A percentile compares a stretch with the other conserved stretches of the same genome.
Evolutionary conservation across 2,797 vertebrate species (phyloP).

Genomic region (Sebastolobus altivelis): DNA sequence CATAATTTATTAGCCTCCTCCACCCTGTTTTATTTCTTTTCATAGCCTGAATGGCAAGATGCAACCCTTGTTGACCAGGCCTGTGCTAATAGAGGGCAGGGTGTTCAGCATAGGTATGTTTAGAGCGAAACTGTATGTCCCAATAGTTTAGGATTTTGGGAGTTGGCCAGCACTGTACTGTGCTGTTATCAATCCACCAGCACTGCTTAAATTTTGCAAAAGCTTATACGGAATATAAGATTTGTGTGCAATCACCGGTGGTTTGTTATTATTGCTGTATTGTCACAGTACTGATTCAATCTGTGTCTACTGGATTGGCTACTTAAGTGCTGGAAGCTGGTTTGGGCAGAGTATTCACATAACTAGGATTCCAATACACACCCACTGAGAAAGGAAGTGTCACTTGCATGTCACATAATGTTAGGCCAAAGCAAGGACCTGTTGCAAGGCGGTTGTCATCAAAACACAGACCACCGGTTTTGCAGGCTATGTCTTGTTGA

Average conservation of each 20-base stretch:
- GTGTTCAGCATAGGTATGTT: not conserved
- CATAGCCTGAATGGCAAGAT: not conserved
- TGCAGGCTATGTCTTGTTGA: not conserved
- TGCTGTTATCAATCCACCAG: not conserved
- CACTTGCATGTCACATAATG: not conserved
- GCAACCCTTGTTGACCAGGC: not conserved
- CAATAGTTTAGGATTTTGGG: not conserved
- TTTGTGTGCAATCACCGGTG: not conserved
- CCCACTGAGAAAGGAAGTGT: slow-evolving; percentile 6
- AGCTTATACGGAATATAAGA: not conserved
- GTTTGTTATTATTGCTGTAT: not conserved
- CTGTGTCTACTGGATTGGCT: not conserved
- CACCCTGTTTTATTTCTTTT: not conserved
- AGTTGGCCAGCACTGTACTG: not conserved
- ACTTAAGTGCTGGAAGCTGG: slow-evolving; percentile 13
- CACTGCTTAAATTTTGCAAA: not conserved
- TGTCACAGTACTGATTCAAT: not conserved
- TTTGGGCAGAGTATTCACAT: slow-evolving; percentile 53
- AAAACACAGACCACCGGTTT: slow-evolving; percentile 20
- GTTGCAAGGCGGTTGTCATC: slow-evolving; percentile 2
- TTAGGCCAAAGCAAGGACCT: slow-evolving; percentile 19
- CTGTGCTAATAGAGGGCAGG: not conserved
- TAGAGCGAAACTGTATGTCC: not conserved
- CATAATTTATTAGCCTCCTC: not conserved
- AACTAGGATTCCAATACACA: slow-evolving; percentile 57